phyloP scores from a whole-genome alignment of 2,888 invertebrate species.

The Laothoe populi region DNA sequence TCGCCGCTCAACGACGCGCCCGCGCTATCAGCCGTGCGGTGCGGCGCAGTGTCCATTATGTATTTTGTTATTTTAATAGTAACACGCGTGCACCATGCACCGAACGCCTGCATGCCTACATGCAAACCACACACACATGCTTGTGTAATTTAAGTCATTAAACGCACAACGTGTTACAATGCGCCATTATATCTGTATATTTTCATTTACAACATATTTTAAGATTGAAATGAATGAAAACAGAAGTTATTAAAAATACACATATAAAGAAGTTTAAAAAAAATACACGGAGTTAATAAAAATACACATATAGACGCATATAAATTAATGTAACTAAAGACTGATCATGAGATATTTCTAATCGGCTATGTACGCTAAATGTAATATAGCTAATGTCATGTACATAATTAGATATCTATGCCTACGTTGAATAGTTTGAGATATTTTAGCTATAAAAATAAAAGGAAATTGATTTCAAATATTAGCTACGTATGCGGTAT shows the following conservation, averaged over 20 bases:
- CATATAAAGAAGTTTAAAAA: too few species aligned
- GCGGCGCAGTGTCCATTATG: too few species aligned
- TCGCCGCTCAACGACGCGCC: not conserved
- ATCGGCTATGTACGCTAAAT: too few species aligned
- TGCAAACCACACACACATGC: slow-evolving; percentile 4
- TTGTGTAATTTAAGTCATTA: slow-evolving; percentile 12
- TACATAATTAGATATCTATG: too few species aligned
- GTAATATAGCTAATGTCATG: too few species aligned
- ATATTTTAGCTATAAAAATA: too few species aligned
- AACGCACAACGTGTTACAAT: not conserved
- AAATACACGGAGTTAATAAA: too few species aligned
- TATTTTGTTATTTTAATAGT: slow-evolving; percentile 22
- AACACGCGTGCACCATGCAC: not conserved
- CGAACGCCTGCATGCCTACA: not conserved
- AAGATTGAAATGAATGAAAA: not conserved
- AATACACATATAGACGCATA: not conserved
- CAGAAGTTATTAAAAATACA: too few species aligned
- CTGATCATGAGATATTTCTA: too few species aligned
- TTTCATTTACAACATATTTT: not conserved
- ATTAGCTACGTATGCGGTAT: not conserved
- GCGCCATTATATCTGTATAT: not conserved
- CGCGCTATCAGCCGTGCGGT: not conserved
- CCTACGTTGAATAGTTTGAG: too few species aligned
- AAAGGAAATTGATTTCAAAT: not conserved
- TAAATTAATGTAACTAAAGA: not conserved